A percentile compares a stretch with the other conserved stretches of the same genome.
These are phyloP conservation scores for Tachina grossa DNA, from an alignment of 2,888 invertebrate genomes.

Conservation along the genomic window DNA sequence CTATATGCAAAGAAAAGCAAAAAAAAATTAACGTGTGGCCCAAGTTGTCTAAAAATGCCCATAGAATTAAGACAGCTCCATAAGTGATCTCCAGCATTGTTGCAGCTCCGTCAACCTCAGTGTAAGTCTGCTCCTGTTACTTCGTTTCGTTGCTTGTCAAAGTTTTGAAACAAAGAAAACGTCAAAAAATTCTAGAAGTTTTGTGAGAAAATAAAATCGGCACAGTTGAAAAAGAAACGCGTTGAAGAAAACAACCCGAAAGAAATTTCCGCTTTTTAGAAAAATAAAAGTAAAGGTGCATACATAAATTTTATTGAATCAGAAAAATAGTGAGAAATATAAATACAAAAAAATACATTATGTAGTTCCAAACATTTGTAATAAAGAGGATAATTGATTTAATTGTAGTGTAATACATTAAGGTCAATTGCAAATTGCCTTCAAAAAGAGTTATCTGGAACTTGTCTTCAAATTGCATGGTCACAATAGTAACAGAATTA, in stretches of 20 bases:
- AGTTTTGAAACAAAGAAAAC: conserved; percentile 39
- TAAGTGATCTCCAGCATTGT: too few species aligned
- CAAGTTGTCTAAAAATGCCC: too few species aligned
- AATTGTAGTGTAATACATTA: too few species aligned
- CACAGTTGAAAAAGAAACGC: conserved; percentile 73
- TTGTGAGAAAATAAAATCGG: conserved; percentile 42
- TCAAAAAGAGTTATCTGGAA: conserved; percentile 46
- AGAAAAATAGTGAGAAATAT: conserved; percentile 13
- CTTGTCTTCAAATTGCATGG: conserved; percentile 31
- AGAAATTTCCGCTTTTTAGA: conserved; percentile 63
- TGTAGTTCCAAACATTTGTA: not conserved
- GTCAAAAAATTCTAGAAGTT: conserved; percentile 72
- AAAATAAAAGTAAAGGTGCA: conserved; percentile 69
- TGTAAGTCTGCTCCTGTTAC: not conserved
- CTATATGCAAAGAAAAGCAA: too few species aligned
- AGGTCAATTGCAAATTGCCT: too few species aligned
- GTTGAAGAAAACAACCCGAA: conserved; percentile 68
- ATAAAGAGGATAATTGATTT: not conserved
- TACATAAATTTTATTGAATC: conserved; percentile 24
- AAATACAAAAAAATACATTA: not conserved
- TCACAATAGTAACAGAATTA: not conserved
- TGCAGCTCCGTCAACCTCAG: too few species aligned
- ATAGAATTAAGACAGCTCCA: too few species aligned
- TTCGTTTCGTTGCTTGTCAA: not conserved
- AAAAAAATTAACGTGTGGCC: too few species aligned